Evolutionary conservation across 2,888 invertebrate genomes (phyloP), one percentile per base, ranked within the genome.

Genomic region (Candidula unifasciata): DNA sequence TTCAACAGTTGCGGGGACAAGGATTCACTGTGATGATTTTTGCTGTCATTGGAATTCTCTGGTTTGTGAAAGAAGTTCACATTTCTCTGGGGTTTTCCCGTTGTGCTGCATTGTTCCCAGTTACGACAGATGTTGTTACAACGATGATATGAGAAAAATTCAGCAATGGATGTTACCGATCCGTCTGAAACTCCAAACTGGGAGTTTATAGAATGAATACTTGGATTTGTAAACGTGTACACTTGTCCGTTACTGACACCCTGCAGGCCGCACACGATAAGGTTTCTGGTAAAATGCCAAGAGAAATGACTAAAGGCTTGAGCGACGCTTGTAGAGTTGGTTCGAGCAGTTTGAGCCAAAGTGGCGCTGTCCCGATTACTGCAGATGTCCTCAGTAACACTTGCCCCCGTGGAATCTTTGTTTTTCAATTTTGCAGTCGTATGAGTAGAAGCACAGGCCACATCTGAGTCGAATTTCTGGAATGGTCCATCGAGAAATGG

Each of bases 231-330:
- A 18, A 88, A 80, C 5, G 79, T 80, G 78, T 82, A 87, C 37
- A 27, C 52, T 30, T 8, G 35, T 30, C 79, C 85, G 80, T 68
- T 52, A 35, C 27, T 74, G 69, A 85, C 82, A 16, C 88, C 88
- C 52, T 88, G 86, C n/a, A 88, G 84, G 18, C 84, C 87, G 57
- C 83, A 85, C 18, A 88, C 85, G 54, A 88, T 80, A n/a, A 87
- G 68, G 5, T 83, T 80, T 64, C 80, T 74, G 1, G 88, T 84
- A 24, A 68, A 64, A 52, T 86, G 85, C 88, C 88, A 88, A 13
- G 87, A 84, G 82, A 87, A 88, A 83, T 88, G 88, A 16, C 87
- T 87, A 82, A 88, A 88, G 18, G 88, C 88, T 44, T 87, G 85
- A 6, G 83, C 76, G 18, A 88, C 30, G 66, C 85, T 82, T 2